phyloP scores from a whole-genome alignment of 2,888 invertebrate species.

The Globia sparganii region DNA sequence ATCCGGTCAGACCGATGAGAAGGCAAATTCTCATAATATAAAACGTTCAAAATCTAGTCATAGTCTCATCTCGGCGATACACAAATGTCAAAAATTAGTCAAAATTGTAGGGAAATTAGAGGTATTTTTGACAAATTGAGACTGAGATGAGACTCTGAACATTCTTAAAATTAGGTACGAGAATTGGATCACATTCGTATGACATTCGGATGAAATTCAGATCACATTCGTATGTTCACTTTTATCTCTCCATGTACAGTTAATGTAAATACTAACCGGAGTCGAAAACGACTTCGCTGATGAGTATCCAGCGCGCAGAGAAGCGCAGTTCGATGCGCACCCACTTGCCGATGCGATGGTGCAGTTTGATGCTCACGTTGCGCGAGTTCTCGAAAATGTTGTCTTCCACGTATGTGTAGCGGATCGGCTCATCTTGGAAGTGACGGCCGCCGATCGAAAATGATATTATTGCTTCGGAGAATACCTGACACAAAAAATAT shows the following conservation, averaged over 20 bases:
- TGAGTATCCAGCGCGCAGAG: conserved; percentile 96
- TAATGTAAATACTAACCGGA: conserved; percentile 91
- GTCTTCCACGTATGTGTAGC: conserved; percentile 93
- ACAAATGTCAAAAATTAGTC: not conserved
- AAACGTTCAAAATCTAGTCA: too few relatives aligned
- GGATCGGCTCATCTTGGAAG: conserved; percentile 94
- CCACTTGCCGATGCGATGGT: conserved; percentile 95
- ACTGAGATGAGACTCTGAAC: not conserved
- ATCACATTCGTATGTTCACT: not conserved
- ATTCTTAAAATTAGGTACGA: not conserved
- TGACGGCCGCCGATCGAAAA: conserved; percentile 95
- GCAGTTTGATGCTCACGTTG: conserved; percentile 95
- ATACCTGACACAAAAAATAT: conserved; percentile 90
- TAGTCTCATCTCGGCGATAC: not conserved
- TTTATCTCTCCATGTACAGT: not conserved
- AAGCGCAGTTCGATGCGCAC: conserved; percentile 95
- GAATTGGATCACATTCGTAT: not conserved
- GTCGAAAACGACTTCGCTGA: conserved; percentile 97
- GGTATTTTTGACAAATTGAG: not conserved
- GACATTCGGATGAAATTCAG: too few relatives aligned
- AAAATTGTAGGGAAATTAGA: not conserved
- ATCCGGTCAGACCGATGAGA: not conserved
- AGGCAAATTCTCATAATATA: too few relatives aligned
- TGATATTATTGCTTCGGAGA: conserved; percentile 94
- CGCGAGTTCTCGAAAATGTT: conserved; percentile 94